Base-by-base conservation (phyloP, 2,797 vertebrate species). In the Denticeps clupeoides region DNA sequence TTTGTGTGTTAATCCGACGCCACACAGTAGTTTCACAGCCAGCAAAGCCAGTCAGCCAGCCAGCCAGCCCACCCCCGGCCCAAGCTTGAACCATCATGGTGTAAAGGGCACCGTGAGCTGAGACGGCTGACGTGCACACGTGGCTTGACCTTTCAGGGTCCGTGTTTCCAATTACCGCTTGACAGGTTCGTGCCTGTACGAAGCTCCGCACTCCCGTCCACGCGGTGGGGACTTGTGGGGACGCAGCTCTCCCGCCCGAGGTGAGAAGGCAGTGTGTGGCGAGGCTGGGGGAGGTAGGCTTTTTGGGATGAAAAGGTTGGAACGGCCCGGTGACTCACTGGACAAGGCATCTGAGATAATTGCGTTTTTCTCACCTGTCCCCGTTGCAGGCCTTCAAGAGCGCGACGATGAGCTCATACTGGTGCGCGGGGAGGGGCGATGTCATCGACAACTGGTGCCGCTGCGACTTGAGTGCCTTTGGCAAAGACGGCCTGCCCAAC, bases 361-460 rank as follows among this genome's bases (percentile, higher is more conserved):
- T 82, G 73, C 74, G 59, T 85, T 79, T 82, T 73, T 75, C 63
- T 73, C 74, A 72, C 75, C 75, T 67, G 75, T 66, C 7, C 56
- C 32, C 51, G 54, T 43, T 1, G 47, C 81, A 99, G 95, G 91
- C 87, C 71, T 91, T 97, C 84, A 91, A 75, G 78, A 90, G 79
- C 18, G 92, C 92, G 58, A 86, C 93, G 64, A 96, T 97, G 93
- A 99, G 95, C 81, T 93, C 89, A 69, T 93, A 94, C 75, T 99
- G 94, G 94, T 99, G 94, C 74, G 90, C 88, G 0, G 94, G 94
- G 67, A 97, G 92, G 79, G 94, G 94, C 48, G 93, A 97, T 62
- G 94, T 99, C 74, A 91, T 99, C 46, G 91, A 94, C 65, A 93
- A 99, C 83, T 99, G 94, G 94, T 99, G 93, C 77, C 86, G 94